Conservation (phyloP, 2,797 vertebrate species). For the Tachyglossus aculeatus region DNA sequence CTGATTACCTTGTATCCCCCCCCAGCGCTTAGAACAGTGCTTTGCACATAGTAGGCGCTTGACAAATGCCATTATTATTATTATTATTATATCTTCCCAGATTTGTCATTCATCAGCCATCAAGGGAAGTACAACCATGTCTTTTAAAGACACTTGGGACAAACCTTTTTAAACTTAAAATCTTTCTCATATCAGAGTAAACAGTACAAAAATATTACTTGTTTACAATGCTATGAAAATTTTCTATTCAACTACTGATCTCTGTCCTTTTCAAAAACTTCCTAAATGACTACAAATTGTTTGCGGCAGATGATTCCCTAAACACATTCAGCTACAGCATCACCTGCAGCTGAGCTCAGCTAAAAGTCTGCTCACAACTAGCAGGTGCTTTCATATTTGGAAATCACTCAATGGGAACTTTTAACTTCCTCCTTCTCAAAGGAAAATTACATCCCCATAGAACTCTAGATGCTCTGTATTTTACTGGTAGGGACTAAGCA, state of each 20-base stretch:
- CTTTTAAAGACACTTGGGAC: too few relatives aligned
- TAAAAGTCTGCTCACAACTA: constrained; percentile 18
- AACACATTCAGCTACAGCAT: constrained; percentile 3
- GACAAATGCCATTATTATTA: too few relatives aligned
- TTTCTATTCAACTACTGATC: not conserved
- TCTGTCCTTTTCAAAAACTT: not conserved
- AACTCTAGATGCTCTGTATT: constrained; percentile 21
- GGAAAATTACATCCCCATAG: constrained; percentile 28
- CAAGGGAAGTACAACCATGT: not conserved
- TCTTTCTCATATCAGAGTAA: not conserved
- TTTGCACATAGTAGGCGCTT: too few relatives aligned
- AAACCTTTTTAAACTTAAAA: too few relatives aligned
- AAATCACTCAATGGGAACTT: constrained; percentile 32
- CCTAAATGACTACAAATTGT: not conserved
- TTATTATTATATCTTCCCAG: too few relatives aligned
- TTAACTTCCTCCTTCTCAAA: constrained; percentile 22
- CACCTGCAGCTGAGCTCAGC: constrained; percentile 16
- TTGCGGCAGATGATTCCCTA: constrained; percentile 1
- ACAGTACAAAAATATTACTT: not conserved
- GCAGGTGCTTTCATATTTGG: constrained; percentile 51
- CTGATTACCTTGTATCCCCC: too few relatives aligned
- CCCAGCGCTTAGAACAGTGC: too few relatives aligned
- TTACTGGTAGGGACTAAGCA: constrained; percentile 28
- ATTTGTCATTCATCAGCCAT: too few relatives aligned
- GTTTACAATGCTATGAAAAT: constrained; percentile 2